Conservation (phyloP, 2,113 vertebrate species). For the Crotalus viridis region DNA sequence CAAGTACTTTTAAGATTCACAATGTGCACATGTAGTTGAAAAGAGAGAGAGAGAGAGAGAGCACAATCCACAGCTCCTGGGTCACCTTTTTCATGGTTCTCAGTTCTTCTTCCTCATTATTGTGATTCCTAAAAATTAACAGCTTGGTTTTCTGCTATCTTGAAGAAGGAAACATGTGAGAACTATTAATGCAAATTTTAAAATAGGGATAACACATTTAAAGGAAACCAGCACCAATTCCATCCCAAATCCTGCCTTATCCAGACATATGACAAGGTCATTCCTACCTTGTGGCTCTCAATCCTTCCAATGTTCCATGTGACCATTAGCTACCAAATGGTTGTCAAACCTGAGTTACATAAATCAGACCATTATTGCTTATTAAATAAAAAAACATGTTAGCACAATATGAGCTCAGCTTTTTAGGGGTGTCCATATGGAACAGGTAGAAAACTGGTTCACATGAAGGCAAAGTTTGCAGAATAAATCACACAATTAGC, state of each 20-base stretch:
- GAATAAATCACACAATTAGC: too few relatives aligned
- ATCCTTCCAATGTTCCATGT: background rate
- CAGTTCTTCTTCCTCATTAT: background rate
- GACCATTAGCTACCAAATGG: background rate
- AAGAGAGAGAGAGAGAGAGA: background rate
- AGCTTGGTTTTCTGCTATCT: background rate
- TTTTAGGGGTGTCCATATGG: background rate
- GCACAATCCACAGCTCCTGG: background rate
- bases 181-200: background rate
- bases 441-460: background rate
- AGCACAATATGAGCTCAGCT: background rate
- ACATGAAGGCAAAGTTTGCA: background rate
- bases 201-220: background rate
- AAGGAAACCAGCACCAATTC: background rate
- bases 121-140: background rate
- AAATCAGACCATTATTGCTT: background rate
- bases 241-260: background rate
- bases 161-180: background rate
- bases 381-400: background rate
- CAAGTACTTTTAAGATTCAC: background rate
- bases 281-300: background rate
- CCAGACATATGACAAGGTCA: background rate
- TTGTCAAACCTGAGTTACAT: background rate
- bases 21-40: background rate
- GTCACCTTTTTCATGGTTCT: background rate